These are phyloP conservation scores for Macrotus californicus DNA, from an alignment of 2,113 vertebrate species.

Conservation along the genomic window DNA sequence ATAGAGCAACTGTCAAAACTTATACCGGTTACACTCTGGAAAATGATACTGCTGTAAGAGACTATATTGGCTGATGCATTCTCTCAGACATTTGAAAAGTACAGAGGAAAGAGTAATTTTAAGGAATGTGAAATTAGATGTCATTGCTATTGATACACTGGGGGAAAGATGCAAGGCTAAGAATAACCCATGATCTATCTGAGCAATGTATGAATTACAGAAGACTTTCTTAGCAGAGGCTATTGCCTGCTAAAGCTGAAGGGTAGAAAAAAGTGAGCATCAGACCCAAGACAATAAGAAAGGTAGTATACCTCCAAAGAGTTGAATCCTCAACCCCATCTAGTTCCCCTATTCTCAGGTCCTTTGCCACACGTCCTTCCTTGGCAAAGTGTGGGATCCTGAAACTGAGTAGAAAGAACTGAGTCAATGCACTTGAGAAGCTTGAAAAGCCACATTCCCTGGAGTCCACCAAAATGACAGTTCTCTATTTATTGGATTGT, in stretches of 20 bases:
- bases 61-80: not conserved
- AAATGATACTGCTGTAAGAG: not conserved
- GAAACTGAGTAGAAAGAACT: not conserved
- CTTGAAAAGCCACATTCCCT: not conserved
- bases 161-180: not conserved
- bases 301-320: not conserved
- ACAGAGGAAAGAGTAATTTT: not conserved
- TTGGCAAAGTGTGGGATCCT: not conserved
- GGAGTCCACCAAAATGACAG: not conserved
- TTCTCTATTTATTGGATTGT: not conserved
- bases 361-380: too few relatives aligned
- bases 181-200: not conserved
- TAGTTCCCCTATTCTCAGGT: not conserved
- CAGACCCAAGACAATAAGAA: not conserved
- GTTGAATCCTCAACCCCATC: not conserved
- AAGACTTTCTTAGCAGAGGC: not conserved
- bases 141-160: not conserved
- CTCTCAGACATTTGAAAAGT: not conserved
- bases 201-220: not conserved
- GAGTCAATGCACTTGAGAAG: not conserved
- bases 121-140: conserved; percentile 2
- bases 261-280: not conserved
- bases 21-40: not conserved
- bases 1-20: not conserved
- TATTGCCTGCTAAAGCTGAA: not conserved